These are phyloP conservation scores for Brachionichthys hirsutus DNA, from an alignment of 2,113 vertebrate genomes.

Conservation along the genomic window DNA sequence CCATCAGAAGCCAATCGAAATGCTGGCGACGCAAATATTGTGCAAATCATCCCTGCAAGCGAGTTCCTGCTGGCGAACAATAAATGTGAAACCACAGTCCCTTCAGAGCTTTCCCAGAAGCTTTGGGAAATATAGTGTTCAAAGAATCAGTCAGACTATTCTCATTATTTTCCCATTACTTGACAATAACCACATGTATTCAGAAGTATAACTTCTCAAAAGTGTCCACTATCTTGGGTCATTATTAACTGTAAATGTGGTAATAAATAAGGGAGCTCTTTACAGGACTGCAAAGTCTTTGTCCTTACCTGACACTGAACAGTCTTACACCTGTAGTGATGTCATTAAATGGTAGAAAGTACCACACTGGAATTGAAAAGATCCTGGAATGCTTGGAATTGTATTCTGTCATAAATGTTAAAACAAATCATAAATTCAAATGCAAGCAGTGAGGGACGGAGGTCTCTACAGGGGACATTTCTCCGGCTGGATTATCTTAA, in stretches of 20 bases:
- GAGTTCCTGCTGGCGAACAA: conserved; percentile 41
- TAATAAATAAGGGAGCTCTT: too few relatives aligned
- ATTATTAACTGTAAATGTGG: too few relatives aligned
- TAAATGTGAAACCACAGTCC: conserved; percentile 36
- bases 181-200: too few relatives aligned
- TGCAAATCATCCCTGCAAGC: conserved; percentile 20
- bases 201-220: too few relatives aligned
- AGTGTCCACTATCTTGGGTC: too few relatives aligned
- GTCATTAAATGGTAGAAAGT: too few relatives aligned
- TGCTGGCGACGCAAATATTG: conserved; percentile 38
- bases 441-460: background rate
- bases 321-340: too few relatives aligned
- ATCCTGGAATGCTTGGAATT: too few relatives aligned
- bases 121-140: conserved; percentile 27
- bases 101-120: conserved; percentile 38
- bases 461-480: background rate
- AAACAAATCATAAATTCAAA: background rate
- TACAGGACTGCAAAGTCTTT: too few relatives aligned
- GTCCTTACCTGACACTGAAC: too few relatives aligned
- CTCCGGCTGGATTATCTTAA: background rate
- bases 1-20: conserved; percentile 46
- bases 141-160: conserved; percentile 9
- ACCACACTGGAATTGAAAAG: too few relatives aligned
- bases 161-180: conserved; percentile 6
- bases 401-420: too few relatives aligned